Base-by-base conservation (phyloP, 2,113 vertebrate species). In the Sylvietta virens region DNA sequence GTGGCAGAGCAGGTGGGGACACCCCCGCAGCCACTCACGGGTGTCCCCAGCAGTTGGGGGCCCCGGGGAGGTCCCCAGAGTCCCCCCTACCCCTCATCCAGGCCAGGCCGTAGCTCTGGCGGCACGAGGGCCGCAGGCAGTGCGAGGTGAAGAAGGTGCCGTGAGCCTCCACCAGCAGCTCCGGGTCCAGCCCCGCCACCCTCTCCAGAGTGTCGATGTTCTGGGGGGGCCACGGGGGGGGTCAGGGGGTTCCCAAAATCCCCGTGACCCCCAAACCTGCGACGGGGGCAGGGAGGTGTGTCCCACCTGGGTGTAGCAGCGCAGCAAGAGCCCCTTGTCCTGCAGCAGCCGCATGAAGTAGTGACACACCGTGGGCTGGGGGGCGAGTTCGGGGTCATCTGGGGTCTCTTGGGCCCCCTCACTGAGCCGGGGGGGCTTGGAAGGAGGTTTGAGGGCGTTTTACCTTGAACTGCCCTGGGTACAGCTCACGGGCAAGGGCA, bases 401-500 rank as follows among this genome's bases (percentile, higher is more conserved):
- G 48, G 48, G 50, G 26, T 30, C 26, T 18, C 16, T 13, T 11
- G 7, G 21, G 10, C 2, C 8, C 11, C 19, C 23, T 14, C 31
- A n/a, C 15, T 3, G 1, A n/a, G 9, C 4, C 11, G 6, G 5
- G 13, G 8, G 28, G 19, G 7, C 5, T 21, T 27, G 11, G 53
- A 18, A n/a, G 19, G 50, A 54, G 61, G 11, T 35, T 54, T 24
- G 21, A 27, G 53, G 21, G 8, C 3, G 9, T 6, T 87, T 97
- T 62, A 99, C 99, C 99, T 99, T 99, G 89, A 99, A 99, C 95
- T 99, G 98, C 78, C 99, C 99, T 2, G 99, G 99, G 92, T 98
- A 99, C 35, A 99, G 98, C 93, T 99, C 99, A 81, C 93, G 98
- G 47, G 99, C 98, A 17, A 99, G 97, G 44, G 99, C 97, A 15